Base-by-base conservation (phyloP, 1,140 invertebrate genomes). In the Triops cancriformis region DNA sequence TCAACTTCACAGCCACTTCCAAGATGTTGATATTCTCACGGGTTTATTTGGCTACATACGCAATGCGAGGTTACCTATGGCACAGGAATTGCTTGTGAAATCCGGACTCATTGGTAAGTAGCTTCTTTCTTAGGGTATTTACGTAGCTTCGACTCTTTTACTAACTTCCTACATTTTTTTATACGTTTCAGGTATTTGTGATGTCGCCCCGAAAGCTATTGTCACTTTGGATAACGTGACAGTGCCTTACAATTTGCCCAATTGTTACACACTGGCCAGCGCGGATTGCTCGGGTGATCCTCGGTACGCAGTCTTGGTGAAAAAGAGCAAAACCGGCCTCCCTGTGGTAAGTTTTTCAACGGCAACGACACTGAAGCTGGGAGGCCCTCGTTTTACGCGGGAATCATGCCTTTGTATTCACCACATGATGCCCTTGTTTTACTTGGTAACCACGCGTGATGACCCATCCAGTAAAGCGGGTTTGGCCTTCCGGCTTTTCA, bases 151-250 rank as follows among this genome's bases (percentile, higher is more conserved):
- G 23, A 72, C 9, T 41, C 72, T 28, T 72, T 64, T 64, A n/a
- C n/a, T 37, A 37, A 37, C 7, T 4, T 37, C 7, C 7, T 37
- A 37, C 7, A 4, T 37, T 7, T 37, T 37, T 37, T 7, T 2
- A 7, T 37, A 37, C 7, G n/a, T 37, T 7, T 23, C 23, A 64
- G 51, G 79, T 11, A 73, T 77, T 74, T 80, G 80, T 45, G 76
- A 75, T 43, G 77, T 80, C 41, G 78, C 77, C 18, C 75, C 77
- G 31, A 78, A 80, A 51, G 45, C 51, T 10, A 76, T 78, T 26
- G 45, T 77, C 42, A 80, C 79, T 45, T 75, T 79, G 28, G 80
- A 80, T 72, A 80, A 80, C 27, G 79, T 80, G 6, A 80, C 79
- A 51, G 73, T 76, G 45, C 45, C 72, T n/a, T 75, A 79, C 43